phyloP scores from a whole-genome alignment of 92 coral and sea anemone genomes.

The Parazoanthus swiftii region DNA sequence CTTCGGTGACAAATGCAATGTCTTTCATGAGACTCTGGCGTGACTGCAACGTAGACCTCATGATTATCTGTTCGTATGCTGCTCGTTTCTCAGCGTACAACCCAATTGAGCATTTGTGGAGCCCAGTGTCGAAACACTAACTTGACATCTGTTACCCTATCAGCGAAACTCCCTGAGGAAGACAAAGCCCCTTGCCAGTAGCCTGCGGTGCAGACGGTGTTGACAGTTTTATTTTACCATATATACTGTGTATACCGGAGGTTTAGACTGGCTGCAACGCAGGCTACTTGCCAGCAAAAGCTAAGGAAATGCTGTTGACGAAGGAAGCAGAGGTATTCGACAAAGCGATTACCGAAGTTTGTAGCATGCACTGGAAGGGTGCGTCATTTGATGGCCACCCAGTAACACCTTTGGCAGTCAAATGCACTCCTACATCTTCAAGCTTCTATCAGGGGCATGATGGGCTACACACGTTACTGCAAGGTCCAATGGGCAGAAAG shows the following conservation, averaged over 20 bases:
- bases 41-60: slow-evolving; percentile 49
- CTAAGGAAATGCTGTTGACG: slow-evolving; percentile 35
- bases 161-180: slow-evolving; percentile 28
- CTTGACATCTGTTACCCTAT: slow-evolving; percentile 41
- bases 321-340: slow-evolving; percentile 50
- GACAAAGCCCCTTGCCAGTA: slow-evolving; percentile 44
- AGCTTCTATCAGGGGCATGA: slow-evolving; percentile 7
- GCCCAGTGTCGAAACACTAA: slow-evolving; percentile 50
- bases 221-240: too few relatives aligned
- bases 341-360: slow-evolving; percentile 43
- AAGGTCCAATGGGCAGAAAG: slow-evolving; percentile 33
- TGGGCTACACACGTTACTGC: slow-evolving; percentile 27
- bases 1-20: slow-evolving; percentile 32
- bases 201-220: too few relatives aligned
- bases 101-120: slow-evolving; percentile 60
- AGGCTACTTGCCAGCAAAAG: slow-evolving; percentile 34
- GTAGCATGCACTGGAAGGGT: slow-evolving; percentile 53
- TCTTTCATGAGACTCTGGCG: slow-evolving; percentile 41
- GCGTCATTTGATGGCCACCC: slow-evolving; percentile 49
- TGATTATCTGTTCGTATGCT: slow-evolving; percentile 47
- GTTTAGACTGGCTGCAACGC: too few relatives aligned
- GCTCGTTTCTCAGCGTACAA: slow-evolving; percentile 61
- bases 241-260: too few relatives aligned
- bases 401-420: slow-evolving; percentile 25
- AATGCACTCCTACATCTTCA: not conserved